Evolutionary conservation across 1,140 invertebrate genomes (phyloP), one percentile per base, ranked within the genome.

Genomic region (Acromyrmex echinatior): DNA sequence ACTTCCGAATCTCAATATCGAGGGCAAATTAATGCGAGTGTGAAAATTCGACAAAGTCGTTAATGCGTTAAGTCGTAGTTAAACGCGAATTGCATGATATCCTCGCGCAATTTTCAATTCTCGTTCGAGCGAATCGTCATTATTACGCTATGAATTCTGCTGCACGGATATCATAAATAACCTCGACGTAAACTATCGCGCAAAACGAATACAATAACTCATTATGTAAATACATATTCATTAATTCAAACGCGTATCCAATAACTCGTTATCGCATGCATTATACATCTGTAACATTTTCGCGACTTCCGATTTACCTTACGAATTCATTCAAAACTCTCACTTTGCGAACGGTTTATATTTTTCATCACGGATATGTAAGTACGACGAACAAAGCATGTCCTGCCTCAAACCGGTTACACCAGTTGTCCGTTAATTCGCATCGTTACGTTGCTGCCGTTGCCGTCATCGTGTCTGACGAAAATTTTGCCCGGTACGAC

Each of bases 351-450:
- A 80, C 45, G n/a, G 62, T 66, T 87, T 87, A 63, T 76, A 76
- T 76, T 84, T 73, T 35, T 68, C 51, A 51, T 14, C 51, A 18
- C 39, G 35, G 21, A 7, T 49, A 74, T 53, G 10, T 49, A 60
- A 60, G 45, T 31, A 21, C 25, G 28, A 6, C 51, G 21, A 58
- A 63, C 70, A 62, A 63, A 84, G 56, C 25, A 3, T 28, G 58
- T 35, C n/a, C 39, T 16, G 6, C 25, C 39, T 76, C 39, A 84
- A 84, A 84, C 80, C 80, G 80, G 80, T 74, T 74, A 53, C 7
- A 28, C 28, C 28, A 45, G 74, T 65, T 56, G 74, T 71, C 81
- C 87, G 87, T 90, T 89, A 89, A 86, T 88, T 86, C 60, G n/a
- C 51, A 60, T 18, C 49, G 65, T 31, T 80, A 31, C 79, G 28